Percentiles rank a stretch among this genome's conserved stretches.
These are phyloP conservation scores for Xylophagus ater DNA, from an alignment of 2,888 invertebrate species.

Conservation along the genomic window DNA sequence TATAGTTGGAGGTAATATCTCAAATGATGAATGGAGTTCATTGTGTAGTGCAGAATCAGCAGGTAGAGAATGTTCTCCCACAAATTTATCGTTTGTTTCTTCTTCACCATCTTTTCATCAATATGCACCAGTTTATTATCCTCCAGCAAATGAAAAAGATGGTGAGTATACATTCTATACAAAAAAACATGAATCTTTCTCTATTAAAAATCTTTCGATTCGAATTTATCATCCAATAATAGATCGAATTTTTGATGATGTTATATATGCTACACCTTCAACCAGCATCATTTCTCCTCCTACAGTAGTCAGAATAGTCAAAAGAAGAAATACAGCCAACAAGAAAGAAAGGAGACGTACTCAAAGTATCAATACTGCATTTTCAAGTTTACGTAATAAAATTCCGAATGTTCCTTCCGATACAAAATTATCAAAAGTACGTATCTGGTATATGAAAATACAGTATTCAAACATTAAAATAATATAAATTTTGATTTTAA, in stretches of 20 bases:
- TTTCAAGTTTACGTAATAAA: constrained; percentile 81
- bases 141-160: constrained; percentile 12
- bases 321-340: constrained; percentile 79
- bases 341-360: constrained; percentile 89
- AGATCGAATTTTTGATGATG: constrained; percentile 25
- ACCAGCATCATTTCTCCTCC: constrained; percentile 27
- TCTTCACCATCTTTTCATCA: constrained; percentile 16
- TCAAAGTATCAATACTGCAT: constrained; percentile 90
- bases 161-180: constrained; percentile 10
- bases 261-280: constrained; percentile 25
- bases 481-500: constrained; percentile 12
- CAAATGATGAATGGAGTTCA: constrained; percentile 17
- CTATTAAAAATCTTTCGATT: neutral
- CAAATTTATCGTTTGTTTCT: constrained; percentile 13
- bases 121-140: constrained; percentile 17
- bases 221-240: constrained; percentile 6
- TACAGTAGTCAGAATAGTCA: constrained; percentile 50
- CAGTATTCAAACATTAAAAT: constrained; percentile 2
- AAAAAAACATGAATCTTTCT: neutral
- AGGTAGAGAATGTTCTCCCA: constrained; percentile 15
- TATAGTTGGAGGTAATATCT: constrained; percentile 8
- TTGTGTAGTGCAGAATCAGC: constrained; percentile 15
- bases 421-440: constrained; percentile 88
- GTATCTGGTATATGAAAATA: constrained; percentile 23
- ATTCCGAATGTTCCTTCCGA: constrained; percentile 95